Evolutionary conservation across 2,113 vertebrate species (phyloP), one percentile per base, ranked within the genome.

Genomic region (Mobula hypostoma): DNA sequence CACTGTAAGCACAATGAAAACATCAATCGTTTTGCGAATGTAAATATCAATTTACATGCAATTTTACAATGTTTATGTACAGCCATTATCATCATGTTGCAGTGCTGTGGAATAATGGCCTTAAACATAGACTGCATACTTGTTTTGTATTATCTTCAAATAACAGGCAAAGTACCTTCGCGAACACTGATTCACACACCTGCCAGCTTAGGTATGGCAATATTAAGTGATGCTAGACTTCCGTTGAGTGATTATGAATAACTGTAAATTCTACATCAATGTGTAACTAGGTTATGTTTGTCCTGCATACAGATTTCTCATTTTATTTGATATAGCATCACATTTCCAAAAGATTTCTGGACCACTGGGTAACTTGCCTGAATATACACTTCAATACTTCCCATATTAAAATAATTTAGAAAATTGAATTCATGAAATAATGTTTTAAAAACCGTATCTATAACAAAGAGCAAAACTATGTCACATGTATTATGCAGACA

Each of bases 1-100:
- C 70, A 68, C 91, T 93, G 91, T 93, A 40, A 93, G 70, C 91
- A 68, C 36, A 93, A 29, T 40, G 40, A 70, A 48, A 93, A 76
- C 70, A 48, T 29, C 36, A 48, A 58, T 72, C 9, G 48, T 93
- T 93, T 48, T 74, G 8, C 91, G 48, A 93, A 93, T 93, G 91
- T 48, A 93, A 40, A 93, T 93, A 92, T 72, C 66, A 93, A 93
- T 74, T 74, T 74, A 74, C 19, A 48, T 48, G 70, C 70, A 93
- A 93, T 93, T 74, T 56, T 17, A 74, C 90, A 70, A 74, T 72
- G 68, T 56, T 74, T 74, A 29, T 93, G 91, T 70, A 74, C 36
- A 11, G 19, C 19, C 48, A 61, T 7, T 61, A 76, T 40, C 19
- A 40, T 68, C 24, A 11, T 27, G 27, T 66, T 66, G 66, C 32